phyloP scores from a whole-genome alignment of 2,113 vertebrate species.

The Sus scrofa region T2T-Sscrofa CM000816.6:34054001-34054500 shows the following conservation, averaged over 20 bases:
- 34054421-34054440: conserved; percentile 14
- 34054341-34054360: conserved; percentile 76
- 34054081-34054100: conserved; percentile 13
- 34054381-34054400: background rate
- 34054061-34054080: conserved; percentile 30
- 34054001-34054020: background rate
- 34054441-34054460: conserved; percentile 11
- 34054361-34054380: conserved; percentile 51
- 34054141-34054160: background rate
- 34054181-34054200: background rate
- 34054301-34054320: conserved; percentile 73
- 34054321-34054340: conserved; percentile 76
- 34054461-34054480: conserved; percentile 3
- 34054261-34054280: conserved; percentile 65
- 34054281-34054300: conserved; percentile 67
- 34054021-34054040: background rate
- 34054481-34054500: background rate
- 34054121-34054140: conserved; percentile 44
- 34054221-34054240: conserved; percentile 33
- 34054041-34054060: conserved; percentile 26
- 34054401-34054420: background rate
- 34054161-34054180: background rate
- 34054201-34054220: conserved; percentile 64
- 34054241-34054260: conserved; percentile 52
- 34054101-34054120: background rate